Evolutionary conservation across 2,797 vertebrate genomes (phyloP).

Genomic region (Myotis planiceps): DNA sequence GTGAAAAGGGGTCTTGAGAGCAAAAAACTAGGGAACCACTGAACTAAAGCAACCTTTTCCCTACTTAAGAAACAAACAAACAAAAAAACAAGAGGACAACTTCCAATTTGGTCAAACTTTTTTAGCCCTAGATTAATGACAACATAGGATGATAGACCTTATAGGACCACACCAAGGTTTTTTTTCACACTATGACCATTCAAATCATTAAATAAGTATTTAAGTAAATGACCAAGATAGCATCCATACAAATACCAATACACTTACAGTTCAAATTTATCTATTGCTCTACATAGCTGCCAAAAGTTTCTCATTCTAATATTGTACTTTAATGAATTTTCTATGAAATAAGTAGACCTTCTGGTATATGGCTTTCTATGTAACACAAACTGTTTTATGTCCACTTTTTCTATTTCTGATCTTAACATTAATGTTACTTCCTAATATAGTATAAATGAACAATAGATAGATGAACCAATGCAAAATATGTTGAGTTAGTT

Average conservation of each 20-base stretch:
- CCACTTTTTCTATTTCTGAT: slow-evolving; percentile 11
- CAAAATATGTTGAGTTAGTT: slow-evolving; percentile 12
- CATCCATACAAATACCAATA: not conserved
- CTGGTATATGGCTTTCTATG: not conserved
- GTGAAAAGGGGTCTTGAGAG: not conserved
- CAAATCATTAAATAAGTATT: slow-evolving; percentile 36
- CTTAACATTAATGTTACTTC: slow-evolving; percentile 59
- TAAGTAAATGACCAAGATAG: not conserved
- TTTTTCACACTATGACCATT: not conserved
- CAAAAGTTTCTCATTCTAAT: not conserved
- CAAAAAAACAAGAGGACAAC: not conserved
- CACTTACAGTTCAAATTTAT: not conserved
- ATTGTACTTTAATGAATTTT: slow-evolving; percentile 12
- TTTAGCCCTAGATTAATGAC: slow-evolving; percentile 15
- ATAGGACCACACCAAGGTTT: not conserved
- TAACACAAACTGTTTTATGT: not conserved
- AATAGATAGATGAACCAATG: not conserved
- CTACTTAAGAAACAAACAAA: not conserved
- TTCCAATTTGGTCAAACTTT: not conserved
- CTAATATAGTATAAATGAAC: not conserved
- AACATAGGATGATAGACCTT: not conserved
- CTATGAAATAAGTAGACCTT: slow-evolving; percentile 12
- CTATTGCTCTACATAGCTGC: not conserved
- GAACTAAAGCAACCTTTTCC: not conserved
- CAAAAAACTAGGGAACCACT: not conserved